These are phyloP conservation scores for Butorides virescens DNA, from an alignment of 2,113 vertebrate species.

Conservation along the genomic window DNA sequence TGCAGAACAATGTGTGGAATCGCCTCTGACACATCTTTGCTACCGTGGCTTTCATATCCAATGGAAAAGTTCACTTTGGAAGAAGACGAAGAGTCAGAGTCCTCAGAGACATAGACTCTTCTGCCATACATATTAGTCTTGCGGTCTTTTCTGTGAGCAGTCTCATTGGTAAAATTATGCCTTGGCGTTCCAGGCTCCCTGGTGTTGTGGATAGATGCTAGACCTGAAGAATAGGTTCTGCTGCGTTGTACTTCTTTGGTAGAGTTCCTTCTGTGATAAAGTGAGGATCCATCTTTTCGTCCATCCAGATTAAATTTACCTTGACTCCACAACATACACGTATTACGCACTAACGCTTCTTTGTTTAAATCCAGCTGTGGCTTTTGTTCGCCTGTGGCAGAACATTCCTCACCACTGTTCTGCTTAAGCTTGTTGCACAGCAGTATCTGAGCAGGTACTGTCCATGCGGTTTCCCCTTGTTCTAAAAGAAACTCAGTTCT, in stretches of 20 bases:
- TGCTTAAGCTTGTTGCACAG: conserved; percentile 42
- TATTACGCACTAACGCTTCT: conserved; percentile 56
- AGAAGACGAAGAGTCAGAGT: conserved; percentile 33
- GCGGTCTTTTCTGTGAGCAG: not conserved
- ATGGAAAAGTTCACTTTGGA: conserved; percentile 48
- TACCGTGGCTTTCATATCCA: conserved; percentile 30
- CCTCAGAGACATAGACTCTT: not conserved
- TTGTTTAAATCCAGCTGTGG: conserved; percentile 56
- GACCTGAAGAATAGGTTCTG: conserved; percentile 80
- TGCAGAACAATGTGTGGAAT: conserved; percentile 72
- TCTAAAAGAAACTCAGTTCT: conserved; percentile 72
- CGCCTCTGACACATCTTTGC: conserved; percentile 49
- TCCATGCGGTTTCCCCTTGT: conserved; percentile 76
- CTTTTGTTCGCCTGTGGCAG: not conserved
- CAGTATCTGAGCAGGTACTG: conserved; percentile 66
- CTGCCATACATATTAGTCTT: conserved; percentile 29
- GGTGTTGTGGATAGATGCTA: conserved; percentile 33
- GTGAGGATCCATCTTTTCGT: conserved; percentile 28
- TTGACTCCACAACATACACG: conserved; percentile 78
- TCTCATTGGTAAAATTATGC: not conserved
- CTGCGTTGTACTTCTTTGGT: conserved; percentile 76
- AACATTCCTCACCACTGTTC: conserved; percentile 50
- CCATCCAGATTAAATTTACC: conserved; percentile 57
- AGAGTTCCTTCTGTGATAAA: conserved; percentile 56
- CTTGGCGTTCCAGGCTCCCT: conserved; percentile 4